A percentile compares a stretch with the other conserved stretches of the same genome.
phyloP scores from a whole-genome alignment of 2,888 invertebrate species.

The Ariolimax columbianus region DNA sequence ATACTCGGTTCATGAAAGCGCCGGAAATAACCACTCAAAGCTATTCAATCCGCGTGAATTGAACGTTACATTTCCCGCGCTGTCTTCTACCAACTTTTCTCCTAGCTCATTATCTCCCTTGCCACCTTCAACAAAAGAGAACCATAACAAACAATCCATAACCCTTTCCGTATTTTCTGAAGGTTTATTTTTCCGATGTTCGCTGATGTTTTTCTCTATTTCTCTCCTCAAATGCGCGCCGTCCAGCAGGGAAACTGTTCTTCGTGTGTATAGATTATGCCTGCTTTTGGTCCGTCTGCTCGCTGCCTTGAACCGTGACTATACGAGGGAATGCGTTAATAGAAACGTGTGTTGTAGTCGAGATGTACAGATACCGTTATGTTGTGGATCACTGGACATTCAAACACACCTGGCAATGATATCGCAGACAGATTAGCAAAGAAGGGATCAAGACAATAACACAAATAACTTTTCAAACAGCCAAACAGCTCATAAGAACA shows the following conservation, averaged over 20 bases:
- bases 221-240: neutral
- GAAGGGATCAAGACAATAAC: too few species aligned
- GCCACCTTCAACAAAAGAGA: neutral
- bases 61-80: neutral
- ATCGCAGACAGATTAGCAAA: too few species aligned
- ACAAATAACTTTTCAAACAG: too few species aligned
- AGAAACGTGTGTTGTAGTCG: too few species aligned
- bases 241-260: neutral
- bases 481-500: too few species aligned
- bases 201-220: neutral
- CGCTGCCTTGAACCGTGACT: too few species aligned
- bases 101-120: neutral
- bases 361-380: too few species aligned
- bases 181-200: neutral
- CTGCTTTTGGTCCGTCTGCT: too few species aligned
- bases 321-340: too few species aligned
- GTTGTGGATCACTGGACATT: too few species aligned
- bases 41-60: neutral
- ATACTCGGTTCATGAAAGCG: neutral
- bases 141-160: neutral
- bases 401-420: too few species aligned
- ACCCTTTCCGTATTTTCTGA: neutral
- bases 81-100: neutral
- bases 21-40: neutral
- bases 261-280: too few species aligned